A percentile compares a stretch with the other conserved stretches of the same genome.
phyloP scores from a whole-genome alignment of 2,113 vertebrate genomes.

The Phasianus colchicus region DNA sequence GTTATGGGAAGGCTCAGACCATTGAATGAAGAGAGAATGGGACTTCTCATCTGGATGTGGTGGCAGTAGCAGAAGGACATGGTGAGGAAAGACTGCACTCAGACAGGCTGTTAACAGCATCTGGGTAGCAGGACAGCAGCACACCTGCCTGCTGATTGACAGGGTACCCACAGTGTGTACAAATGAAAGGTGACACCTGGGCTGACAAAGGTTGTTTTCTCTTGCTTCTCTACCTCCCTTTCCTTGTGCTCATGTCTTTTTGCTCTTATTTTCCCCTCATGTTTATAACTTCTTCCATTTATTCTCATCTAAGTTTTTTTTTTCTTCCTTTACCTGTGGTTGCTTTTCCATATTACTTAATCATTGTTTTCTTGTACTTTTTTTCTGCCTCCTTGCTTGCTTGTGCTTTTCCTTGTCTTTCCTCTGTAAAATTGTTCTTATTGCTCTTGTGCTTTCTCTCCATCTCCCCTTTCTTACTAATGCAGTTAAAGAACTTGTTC shows the following conservation, averaged over 20 bases:
- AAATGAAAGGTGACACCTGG: not conserved
- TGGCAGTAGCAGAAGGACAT: fast-evolving
- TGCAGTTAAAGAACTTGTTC: not conserved
- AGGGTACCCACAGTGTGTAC: not conserved
- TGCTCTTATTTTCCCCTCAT: not conserved
- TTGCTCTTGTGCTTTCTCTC: not conserved
- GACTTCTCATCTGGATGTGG: not conserved
- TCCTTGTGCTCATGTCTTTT: not conserved
- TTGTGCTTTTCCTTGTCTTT: not conserved
- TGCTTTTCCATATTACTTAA: not conserved
- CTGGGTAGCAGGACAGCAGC: not conserved
- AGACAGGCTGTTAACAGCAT: not conserved
- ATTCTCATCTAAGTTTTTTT: not conserved
- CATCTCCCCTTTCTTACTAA: not conserved
- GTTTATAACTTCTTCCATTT: not conserved
- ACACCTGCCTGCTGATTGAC: not conserved
- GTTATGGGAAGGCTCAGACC: not conserved
- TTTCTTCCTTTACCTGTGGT: not conserved
- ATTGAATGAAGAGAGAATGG: not conserved
- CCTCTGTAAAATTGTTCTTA: not conserved
- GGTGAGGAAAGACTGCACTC: not conserved
- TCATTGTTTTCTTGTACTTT: not conserved
- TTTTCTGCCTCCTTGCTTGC: too few species aligned
- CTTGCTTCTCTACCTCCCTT: not conserved
- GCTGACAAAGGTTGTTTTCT: not conserved